Evolutionary conservation across 2,797 vertebrate species (phyloP).

Genomic region (Xenentodon cancila): DNA sequence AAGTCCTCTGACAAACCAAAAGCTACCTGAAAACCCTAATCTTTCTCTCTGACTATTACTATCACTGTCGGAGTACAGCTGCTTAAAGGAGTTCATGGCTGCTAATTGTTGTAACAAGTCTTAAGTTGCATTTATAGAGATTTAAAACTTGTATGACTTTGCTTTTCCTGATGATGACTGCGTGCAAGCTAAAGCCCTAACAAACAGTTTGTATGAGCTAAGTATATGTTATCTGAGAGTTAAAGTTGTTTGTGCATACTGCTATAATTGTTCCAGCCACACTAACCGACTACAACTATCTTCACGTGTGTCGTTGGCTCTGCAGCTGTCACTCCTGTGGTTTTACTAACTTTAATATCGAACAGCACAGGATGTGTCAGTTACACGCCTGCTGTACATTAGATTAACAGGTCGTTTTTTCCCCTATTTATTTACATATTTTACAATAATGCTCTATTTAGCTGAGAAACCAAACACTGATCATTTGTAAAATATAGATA

Average conservation of each 20-base stretch:
- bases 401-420: too few species aligned
- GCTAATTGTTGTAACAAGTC: neutral
- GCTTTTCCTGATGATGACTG: neutral
- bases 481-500: neutral
- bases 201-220: neutral
- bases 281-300: neutral
- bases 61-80: neutral
- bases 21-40: too few species aligned
- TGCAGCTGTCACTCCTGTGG: conserved; percentile 29
- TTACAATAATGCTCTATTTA: neutral
- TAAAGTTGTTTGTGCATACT: neutral
- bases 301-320: conserved; percentile 1
- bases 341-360: conserved; percentile 28
- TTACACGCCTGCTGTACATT: too few species aligned
- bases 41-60: too few species aligned
- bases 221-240: neutral
- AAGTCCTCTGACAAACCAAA: too few species aligned
- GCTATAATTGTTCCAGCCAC: neutral
- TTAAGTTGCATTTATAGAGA: neutral
- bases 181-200: neutral
- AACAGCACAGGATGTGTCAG: neutral
- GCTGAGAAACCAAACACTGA: neutral
- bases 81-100: neutral
- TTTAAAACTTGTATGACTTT: neutral
- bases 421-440: neutral